A percentile compares a stretch with the other conserved stretches of the same genome.
Evolutionary conservation across 2,113 vertebrate genomes (phyloP).

Genomic region (Xyliphius kryptos): DNA sequence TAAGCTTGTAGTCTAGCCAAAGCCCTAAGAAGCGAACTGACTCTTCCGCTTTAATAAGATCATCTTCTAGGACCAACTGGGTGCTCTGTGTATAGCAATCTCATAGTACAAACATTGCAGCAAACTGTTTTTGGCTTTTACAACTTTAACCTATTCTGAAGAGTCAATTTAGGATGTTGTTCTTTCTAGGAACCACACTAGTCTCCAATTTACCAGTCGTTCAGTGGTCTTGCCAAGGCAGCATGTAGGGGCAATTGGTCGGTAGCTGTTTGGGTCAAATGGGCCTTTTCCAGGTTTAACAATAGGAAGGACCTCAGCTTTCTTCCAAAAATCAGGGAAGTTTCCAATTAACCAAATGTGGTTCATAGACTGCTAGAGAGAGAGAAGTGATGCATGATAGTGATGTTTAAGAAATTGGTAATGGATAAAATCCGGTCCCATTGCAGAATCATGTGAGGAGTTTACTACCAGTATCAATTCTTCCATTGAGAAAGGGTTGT

Average conservation of each 20-base stretch:
- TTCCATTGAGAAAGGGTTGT: not conserved
- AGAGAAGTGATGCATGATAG: not conserved
- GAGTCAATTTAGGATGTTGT: not conserved
- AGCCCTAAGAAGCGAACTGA: not conserved
- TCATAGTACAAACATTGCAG: not conserved
- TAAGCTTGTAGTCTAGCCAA: not conserved
- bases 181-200: too few species aligned
- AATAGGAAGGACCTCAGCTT: not conserved
- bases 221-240: not conserved
- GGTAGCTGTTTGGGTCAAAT: not conserved
- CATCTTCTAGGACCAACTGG: not conserved
- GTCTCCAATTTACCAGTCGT: not conserved
- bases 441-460: not conserved
- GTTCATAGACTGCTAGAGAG: not conserved
- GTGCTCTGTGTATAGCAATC: not conserved
- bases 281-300: not conserved
- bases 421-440: not conserved
- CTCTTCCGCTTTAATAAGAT: not conserved
- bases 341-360: not conserved
- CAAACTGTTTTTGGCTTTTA: not conserved
- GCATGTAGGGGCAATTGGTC: too few species aligned
- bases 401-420: not conserved
- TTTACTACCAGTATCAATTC: not conserved
- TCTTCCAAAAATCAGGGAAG: not conserved
- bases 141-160: not conserved